Conservation (phyloP, 92 coral and sea anemone genomes). For the Plumapathes pennacea region DNA sequence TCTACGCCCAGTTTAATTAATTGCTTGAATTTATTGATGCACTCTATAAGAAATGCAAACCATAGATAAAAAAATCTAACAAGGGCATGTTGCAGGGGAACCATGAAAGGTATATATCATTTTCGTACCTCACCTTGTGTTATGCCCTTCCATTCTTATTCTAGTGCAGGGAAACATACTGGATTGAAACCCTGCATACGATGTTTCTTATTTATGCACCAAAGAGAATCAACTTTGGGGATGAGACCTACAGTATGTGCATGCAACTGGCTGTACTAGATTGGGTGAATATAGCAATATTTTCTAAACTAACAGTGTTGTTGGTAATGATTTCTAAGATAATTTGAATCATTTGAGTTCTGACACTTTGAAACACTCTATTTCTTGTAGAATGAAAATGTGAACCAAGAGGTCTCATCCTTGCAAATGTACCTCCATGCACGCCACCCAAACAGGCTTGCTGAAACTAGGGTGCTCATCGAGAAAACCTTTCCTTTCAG, state of each 20-base stretch:
- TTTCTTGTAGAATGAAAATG: slow-evolving; percentile 26
- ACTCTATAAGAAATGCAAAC: too few species aligned
- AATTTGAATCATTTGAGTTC: too few species aligned
- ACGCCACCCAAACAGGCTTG: slow-evolving; percentile 9
- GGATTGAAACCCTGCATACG: slow-evolving; percentile 10
- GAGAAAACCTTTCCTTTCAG: slow-evolving; percentile 1
- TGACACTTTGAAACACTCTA: not conserved
- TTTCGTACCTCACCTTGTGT: too few species aligned
- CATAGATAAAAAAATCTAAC: too few species aligned
- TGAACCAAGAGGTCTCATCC: slow-evolving; percentile 6
- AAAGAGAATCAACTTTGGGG: slow-evolving; percentile 18
- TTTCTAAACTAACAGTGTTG: too few species aligned
- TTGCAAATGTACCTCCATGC: slow-evolving; percentile 4
- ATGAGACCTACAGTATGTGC: slow-evolving; percentile 13
- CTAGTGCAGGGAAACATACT: slow-evolving; percentile 20
- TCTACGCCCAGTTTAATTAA: too few species aligned
- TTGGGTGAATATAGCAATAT: too few species aligned
- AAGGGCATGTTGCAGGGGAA: too few species aligned
- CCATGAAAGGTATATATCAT: too few species aligned
- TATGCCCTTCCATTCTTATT: too few species aligned
- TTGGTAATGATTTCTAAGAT: too few species aligned
- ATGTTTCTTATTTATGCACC: slow-evolving; percentile 10
- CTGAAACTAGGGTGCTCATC: not conserved
- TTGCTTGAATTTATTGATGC: too few species aligned
- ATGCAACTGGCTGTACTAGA: slow-evolving; percentile 9